Conservation (phyloP, 2,797 vertebrate genomes). For the Cuculus canorus region DNA sequence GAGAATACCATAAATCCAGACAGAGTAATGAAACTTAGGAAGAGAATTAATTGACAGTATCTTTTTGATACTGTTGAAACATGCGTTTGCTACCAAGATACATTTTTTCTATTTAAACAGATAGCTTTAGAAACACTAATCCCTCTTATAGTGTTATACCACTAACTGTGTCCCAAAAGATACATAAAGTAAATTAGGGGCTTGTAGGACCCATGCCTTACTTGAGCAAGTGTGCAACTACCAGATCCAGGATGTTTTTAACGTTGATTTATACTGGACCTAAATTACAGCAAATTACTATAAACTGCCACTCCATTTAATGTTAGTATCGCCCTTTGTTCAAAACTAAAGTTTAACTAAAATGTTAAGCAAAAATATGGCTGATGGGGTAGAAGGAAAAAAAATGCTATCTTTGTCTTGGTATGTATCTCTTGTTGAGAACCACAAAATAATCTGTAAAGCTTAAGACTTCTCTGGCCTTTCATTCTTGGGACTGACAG, state of each 20-base stretch:
- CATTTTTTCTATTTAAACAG: neutral
- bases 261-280: neutral
- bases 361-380: neutral
- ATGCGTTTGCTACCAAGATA: neutral
- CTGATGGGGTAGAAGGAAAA: no score
- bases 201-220: neutral
- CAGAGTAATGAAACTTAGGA: neutral
- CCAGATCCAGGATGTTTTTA: neutral
- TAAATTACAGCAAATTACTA: neutral
- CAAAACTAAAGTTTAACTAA: neutral
- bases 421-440: neutral
- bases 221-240: neutral
- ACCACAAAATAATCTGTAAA: neutral
- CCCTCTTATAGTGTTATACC: neutral
- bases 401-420: neutral
- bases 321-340: neutral
- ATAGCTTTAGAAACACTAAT: neutral
- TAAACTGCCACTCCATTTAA: neutral
- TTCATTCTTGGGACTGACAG: neutral
- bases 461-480: neutral
- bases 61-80: neutral
- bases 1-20: neutral
- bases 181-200: neutral
- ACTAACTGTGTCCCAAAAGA: neutral
- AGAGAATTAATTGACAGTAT: constrained; percentile 4